Percentiles rank a stretch among this genome's conserved stretches.
phyloP scores from a whole-genome alignment of 2,888 invertebrate genomes.

The Seira ritae region DNA sequence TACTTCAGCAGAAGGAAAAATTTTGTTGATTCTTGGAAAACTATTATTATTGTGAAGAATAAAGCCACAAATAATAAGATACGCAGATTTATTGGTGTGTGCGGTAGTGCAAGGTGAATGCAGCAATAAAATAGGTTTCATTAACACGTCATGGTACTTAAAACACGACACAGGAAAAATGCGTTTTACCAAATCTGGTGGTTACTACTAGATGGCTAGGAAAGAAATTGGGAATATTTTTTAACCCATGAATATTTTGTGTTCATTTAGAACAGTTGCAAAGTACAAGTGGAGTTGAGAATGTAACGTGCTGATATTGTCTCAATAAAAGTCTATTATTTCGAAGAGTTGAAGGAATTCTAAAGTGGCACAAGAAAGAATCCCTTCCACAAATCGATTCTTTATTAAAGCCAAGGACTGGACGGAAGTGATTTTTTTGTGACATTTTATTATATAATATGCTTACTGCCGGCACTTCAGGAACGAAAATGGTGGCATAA shows the following conservation, averaged over 20 bases:
- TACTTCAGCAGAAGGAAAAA: background rate
- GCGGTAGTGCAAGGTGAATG: background rate
- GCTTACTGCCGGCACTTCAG: no score
- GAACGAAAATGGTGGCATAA: no score
- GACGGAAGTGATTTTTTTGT: no score
- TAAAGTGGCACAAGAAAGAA: no score
- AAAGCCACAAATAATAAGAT: background rate
- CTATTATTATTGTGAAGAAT: background rate
- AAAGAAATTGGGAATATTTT: no score
- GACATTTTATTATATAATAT: no score
- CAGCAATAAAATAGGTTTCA: conserved; percentile 7
- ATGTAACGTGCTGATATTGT: background rate
- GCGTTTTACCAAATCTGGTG: background rate
- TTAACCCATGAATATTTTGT: no score
- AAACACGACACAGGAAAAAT: background rate
- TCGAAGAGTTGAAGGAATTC: no score
- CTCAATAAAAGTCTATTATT: no score
- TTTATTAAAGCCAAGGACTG: no score
- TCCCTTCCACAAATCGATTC: no score
- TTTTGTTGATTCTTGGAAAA: background rate
- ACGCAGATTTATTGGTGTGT: background rate
- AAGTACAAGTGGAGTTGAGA: background rate
- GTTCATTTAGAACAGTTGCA: background rate
- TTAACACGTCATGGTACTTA: conserved; percentile 22
- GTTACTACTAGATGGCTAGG: background rate